A percentile compares a stretch with the other conserved stretches of the same genome.
Conservation (phyloP, 2,888 invertebrate genomes). For the Athalia rosae region DNA sequence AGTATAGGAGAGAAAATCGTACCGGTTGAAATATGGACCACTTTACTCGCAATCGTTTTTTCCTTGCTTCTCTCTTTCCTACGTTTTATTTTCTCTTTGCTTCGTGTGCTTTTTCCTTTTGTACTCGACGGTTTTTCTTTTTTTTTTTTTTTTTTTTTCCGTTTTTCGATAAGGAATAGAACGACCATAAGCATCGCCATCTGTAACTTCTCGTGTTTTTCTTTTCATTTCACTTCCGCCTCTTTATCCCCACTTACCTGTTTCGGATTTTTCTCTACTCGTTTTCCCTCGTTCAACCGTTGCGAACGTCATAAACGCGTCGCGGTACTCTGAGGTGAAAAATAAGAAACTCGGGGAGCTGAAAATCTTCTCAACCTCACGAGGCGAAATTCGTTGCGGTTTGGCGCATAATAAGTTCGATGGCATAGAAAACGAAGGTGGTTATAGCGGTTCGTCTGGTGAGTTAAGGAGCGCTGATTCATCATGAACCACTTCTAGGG, state of each 20-base stretch:
- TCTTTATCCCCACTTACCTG: background rate
- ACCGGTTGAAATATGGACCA: conserved; percentile 3
- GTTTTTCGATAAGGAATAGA: conserved; percentile 18
- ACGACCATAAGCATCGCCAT: conserved; percentile 17
- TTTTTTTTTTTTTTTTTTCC: background rate
- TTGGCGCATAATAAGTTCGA: background rate
- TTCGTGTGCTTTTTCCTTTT: background rate
- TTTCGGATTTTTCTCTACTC: no score
- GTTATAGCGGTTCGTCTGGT: background rate
- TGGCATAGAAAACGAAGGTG: background rate
- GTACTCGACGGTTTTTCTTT: background rate
- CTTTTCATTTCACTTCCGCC: background rate
- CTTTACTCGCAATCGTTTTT: background rate
- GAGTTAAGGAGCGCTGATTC: background rate
- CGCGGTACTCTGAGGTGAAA: no score
- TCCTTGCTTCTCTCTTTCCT: background rate
- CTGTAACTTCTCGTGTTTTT: conserved; percentile 23
- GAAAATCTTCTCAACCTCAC: no score
- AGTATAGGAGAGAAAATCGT: no score
- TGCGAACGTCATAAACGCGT: no score
- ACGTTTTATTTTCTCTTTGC: background rate
- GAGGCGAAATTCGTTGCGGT: no score
- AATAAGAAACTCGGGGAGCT: no score
- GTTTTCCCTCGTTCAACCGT: no score
- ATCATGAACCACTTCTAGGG: conserved; percentile 19